These are phyloP conservation scores for Chaetodon auriga DNA, from an alignment of 2,113 vertebrate species.

Conservation along the genomic window DNA sequence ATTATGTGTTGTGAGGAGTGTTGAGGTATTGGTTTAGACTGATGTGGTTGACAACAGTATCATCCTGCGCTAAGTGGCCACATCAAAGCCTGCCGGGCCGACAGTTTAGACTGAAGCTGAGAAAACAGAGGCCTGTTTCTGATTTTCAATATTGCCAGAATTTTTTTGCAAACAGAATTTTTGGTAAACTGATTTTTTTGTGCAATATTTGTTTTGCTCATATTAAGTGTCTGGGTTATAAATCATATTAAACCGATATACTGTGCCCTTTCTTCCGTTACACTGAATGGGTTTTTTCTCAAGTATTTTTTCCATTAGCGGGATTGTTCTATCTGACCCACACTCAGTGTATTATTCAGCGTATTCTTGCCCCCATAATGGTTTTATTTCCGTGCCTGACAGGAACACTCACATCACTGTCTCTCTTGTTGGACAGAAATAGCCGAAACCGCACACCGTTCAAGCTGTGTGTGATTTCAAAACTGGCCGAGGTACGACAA, in stretches of 20 bases:
- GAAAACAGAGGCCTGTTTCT: slow-evolving; percentile 56
- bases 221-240: slow-evolving; percentile 15
- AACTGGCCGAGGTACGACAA: slow-evolving; percentile 2
- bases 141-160: slow-evolving; percentile 39
- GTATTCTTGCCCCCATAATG: slow-evolving; percentile 26
- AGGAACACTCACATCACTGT: slow-evolving; percentile 41
- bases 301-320: slow-evolving; percentile 13
- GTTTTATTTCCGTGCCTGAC: slow-evolving; percentile 59
- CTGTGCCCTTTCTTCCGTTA: background rate
- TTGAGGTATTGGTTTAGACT: slow-evolving; percentile 65
- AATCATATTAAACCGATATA: slow-evolving; percentile 23
- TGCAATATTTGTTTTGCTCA: slow-evolving; percentile 18
- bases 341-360: slow-evolving; percentile 12
- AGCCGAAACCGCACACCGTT: slow-evolving; percentile 29
- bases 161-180: slow-evolving; percentile 24
- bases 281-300: slow-evolving; percentile 10
- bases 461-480: slow-evolving; percentile 48
- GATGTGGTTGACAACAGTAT: slow-evolving; percentile 67
- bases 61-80: slow-evolving; percentile 61
- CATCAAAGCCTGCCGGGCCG: slow-evolving; percentile 59
- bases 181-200: slow-evolving; percentile 43
- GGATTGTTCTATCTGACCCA: slow-evolving; percentile 26
- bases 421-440: slow-evolving; percentile 27
- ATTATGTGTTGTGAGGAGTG: slow-evolving; percentile 47
- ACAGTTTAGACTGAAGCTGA: slow-evolving; percentile 39